Base-by-base conservation (phyloP, 2,797 vertebrate genomes). In the Eurystomus glaucurus region DNA sequence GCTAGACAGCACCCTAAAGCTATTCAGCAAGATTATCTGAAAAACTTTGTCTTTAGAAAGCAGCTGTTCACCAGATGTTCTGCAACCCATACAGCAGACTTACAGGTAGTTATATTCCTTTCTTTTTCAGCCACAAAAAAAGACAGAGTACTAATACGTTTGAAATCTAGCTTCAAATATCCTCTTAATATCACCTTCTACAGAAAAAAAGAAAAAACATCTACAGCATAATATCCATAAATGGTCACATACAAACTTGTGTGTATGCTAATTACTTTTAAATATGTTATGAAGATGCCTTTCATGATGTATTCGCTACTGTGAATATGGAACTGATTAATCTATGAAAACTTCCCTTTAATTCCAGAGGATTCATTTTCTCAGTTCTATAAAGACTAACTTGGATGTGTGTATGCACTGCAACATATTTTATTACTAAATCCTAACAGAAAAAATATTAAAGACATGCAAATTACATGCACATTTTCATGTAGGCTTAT, bases 61-160 rank as follows among this genome's bases (percentile, higher is more conserved):
- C 96, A 97, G 85, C 61, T 97, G 96, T n/a, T 94, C 46, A 76
- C 93, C 96, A 97, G 88, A 97, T 97, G 95, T 88, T 82, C 46
- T 72, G 43, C 51, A 88, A 45, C 14, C 5, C 45, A 28, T 69
- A 45, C n/a, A 62, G 41, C 58, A 82, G 91, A 86, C 72, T 66
- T 82, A n/a, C 82, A 97, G 90, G 93, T 96, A 90, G 46, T 79
- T 84, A n/a, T 48, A 78, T 46, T 66, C 48, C 6, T 85, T 94
- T 57, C 6, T 74, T 89, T 88, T 78, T 72, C 76, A 93, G 26
- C 16, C 57, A 90, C 26, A 64, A n/a, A 77, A 77, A 76, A 72
- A 90, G 50, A 3, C 18, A 46, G 58, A 68, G 2, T 74, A 82
- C 25, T 39, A 45, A 74, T 28, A 61, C 9, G 8, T 61, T 91